A percentile compares a stretch with the other conserved stretches of the same genome.
Conservation (phyloP, 2,113 vertebrate species). For the Daubentonia madagascariensis region DNA sequence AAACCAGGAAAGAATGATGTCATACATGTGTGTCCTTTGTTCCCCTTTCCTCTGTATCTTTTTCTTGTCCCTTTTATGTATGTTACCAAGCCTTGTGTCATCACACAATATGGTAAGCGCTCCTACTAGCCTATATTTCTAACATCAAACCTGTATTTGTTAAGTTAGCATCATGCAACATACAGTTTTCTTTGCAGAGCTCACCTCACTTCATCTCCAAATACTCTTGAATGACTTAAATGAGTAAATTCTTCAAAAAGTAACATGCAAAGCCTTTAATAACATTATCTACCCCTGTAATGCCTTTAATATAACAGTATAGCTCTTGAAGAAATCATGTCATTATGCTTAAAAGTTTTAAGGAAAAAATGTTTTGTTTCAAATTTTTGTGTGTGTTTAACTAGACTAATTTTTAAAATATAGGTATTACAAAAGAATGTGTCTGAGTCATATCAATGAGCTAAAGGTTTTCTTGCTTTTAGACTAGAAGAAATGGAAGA, state of each 20-base stretch:
- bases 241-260: background rate
- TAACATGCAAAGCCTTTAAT: background rate
- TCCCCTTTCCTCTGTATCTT: background rate
- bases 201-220: background rate
- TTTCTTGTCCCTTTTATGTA: background rate
- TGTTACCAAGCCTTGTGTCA: background rate
- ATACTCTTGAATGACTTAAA: background rate
- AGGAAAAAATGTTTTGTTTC: background rate
- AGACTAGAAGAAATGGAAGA: conserved; percentile 98
- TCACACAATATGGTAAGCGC: background rate
- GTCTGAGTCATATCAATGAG: conserved; percentile 29
- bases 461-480: conserved; percentile 81
- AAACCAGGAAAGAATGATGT: background rate
- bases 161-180: background rate
- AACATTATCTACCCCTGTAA: background rate
- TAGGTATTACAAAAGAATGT: background rate
- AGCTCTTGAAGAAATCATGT: background rate
- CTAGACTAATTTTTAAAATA: conserved; percentile 32
- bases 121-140: background rate
- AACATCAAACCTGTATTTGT: background rate
- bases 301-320: background rate
- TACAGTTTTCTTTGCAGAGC: background rate
- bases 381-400: background rate
- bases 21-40: conserved; percentile 18
- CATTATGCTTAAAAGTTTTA: background rate